phyloP scores from a whole-genome alignment of 2,888 invertebrate genomes.

The Idaea straminata region DNA sequence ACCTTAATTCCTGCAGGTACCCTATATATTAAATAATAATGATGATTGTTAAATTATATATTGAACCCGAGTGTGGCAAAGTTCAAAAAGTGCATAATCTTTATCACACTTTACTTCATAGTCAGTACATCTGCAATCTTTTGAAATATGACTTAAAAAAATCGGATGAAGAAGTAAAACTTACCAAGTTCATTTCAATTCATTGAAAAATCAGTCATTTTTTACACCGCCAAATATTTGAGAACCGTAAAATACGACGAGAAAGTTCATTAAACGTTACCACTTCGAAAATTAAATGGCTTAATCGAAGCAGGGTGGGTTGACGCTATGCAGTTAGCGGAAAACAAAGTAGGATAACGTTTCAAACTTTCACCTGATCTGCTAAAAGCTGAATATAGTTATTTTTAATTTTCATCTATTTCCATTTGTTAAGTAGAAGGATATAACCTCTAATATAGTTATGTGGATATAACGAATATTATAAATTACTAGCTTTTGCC shows the following conservation, averaged over 20 bases:
- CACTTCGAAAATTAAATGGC: constrained; percentile 67
- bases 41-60: too few relatives aligned
- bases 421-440: neutral
- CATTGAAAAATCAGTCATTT: constrained; percentile 32
- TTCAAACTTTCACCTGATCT: neutral
- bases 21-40: too few relatives aligned
- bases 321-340: constrained; percentile 24
- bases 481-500: neutral
- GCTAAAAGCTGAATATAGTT: neutral
- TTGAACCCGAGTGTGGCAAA: too few relatives aligned
- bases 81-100: too few relatives aligned
- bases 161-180: neutral
- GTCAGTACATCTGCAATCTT: too few relatives aligned
- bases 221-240: constrained; percentile 38
- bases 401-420: neutral
- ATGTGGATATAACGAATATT: neutral
- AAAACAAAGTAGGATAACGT: neutral
- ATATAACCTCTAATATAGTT: neutral
- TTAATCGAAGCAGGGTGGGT: constrained; percentile 53
- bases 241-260: constrained; percentile 45
- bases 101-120: too few relatives aligned
- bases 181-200: constrained; percentile 2
- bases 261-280: constrained; percentile 57
- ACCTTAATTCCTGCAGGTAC: too few relatives aligned
- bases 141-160: too few relatives aligned